Evolutionary conservation across 1,140 invertebrate species (phyloP).

Genomic region (Magallana ariakensis): DNA sequence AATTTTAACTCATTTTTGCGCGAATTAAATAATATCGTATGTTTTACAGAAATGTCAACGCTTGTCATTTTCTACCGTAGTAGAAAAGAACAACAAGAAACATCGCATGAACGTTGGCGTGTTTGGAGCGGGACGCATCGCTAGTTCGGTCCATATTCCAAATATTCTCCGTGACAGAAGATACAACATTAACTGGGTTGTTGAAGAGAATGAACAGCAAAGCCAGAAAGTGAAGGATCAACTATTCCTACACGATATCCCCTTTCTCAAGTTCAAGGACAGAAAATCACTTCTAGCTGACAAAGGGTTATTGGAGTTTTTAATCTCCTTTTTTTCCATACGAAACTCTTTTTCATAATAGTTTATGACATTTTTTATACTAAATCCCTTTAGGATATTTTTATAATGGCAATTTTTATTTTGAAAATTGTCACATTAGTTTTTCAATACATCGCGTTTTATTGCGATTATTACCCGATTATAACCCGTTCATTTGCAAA

Average conservation of each 20-base stretch:
- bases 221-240: constrained; percentile 25
- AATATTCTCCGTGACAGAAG: constrained; percentile 58
- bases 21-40: too few relatives aligned
- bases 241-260: constrained; percentile 49
- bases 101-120: constrained; percentile 60
- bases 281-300: constrained; percentile 51
- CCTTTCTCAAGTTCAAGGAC: constrained; percentile 53
- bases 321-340: neutral
- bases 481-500: too few relatives aligned
- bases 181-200: constrained; percentile 59
- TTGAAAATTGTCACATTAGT: neutral
- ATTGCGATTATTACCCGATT: too few relatives aligned
- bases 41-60: neutral
- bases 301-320: constrained; percentile 48
- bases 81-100: neutral
- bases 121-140: constrained; percentile 64
- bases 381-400: neutral
- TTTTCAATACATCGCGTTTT: too few relatives aligned
- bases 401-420: too few relatives aligned
- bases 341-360: too few relatives aligned
- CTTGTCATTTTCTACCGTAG: neutral
- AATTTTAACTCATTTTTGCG: too few relatives aligned
- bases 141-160: constrained; percentile 55
- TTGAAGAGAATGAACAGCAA: constrained; percentile 53
- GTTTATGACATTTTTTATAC: too few relatives aligned